Evolutionary conservation across 2,113 vertebrate species (phyloP).

Genomic region (Meriones unguiculatus): DNA sequence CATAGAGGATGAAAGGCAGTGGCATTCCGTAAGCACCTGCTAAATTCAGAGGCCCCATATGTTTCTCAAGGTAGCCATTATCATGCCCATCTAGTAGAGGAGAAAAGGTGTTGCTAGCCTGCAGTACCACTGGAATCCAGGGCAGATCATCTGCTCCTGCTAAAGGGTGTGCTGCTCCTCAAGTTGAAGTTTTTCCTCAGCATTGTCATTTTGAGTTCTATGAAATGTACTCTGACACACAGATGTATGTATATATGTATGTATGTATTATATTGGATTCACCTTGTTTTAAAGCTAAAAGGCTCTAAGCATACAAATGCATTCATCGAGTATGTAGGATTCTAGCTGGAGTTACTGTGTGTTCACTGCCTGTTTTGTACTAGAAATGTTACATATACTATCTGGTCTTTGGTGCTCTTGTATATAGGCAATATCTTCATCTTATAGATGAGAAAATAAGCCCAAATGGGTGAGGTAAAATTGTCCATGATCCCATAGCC

Average conservation of each 20-base stretch:
- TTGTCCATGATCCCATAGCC: accelerated
- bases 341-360: background rate
- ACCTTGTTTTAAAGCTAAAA: slow-evolving; percentile 43
- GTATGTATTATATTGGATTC: background rate
- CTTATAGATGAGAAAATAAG: background rate
- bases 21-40: background rate
- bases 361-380: background rate
- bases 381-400: background rate
- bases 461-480: background rate
- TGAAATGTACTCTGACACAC: background rate
- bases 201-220: background rate
- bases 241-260: background rate
- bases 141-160: background rate
- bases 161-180: background rate
- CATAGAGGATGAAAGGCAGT: background rate
- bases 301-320: background rate
- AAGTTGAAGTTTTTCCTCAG: background rate
- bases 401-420: background rate
- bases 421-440: background rate
- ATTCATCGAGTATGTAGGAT: background rate
- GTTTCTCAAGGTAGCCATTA: background rate
- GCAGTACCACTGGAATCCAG: background rate
- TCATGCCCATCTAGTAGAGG: background rate
- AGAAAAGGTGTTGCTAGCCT: background rate
- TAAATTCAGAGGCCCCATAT: background rate